Percentiles rank a stretch among this genome's conserved stretches.
These are phyloP conservation scores for Buphagus erythrorhynchus DNA, from an alignment of 2,797 vertebrate species.

Conservation along the genomic window DNA sequence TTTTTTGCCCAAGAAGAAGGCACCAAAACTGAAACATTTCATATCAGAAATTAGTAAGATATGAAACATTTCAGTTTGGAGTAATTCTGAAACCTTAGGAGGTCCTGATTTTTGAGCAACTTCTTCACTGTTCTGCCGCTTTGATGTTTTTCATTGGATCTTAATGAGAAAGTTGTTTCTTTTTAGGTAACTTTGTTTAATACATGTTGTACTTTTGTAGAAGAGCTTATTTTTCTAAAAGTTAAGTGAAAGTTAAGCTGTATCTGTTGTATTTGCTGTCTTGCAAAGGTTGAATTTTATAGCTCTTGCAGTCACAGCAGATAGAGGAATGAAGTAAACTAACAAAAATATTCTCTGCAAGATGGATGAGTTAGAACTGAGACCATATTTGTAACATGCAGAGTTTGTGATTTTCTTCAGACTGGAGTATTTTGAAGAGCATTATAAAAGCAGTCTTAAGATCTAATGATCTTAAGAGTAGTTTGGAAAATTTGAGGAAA, in stretches of 20 bases:
- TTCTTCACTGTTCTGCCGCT: not conserved
- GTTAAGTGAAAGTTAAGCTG: not conserved
- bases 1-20: not conserved
- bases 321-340: not conserved
- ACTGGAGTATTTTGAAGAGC: not conserved
- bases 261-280: not conserved
- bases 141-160: not conserved
- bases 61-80: not conserved
- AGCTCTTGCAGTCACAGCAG: not conserved
- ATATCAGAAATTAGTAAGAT: not conserved
- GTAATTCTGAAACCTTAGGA: not conserved
- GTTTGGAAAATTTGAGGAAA: not conserved
- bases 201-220: not conserved
- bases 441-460: not conserved
- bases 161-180: not conserved
- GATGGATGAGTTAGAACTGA: not conserved
- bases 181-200: not conserved
- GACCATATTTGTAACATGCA: not conserved
- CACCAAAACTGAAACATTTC: too few species aligned
- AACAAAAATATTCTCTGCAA: not conserved
- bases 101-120: not conserved
- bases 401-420: not conserved
- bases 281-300: not conserved
- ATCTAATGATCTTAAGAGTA: not conserved
- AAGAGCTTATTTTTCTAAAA: not conserved